These are phyloP conservation scores for Chrysotoxum bicinctum DNA, from an alignment of 2,888 invertebrate species.

Conservation along the genomic window DNA sequence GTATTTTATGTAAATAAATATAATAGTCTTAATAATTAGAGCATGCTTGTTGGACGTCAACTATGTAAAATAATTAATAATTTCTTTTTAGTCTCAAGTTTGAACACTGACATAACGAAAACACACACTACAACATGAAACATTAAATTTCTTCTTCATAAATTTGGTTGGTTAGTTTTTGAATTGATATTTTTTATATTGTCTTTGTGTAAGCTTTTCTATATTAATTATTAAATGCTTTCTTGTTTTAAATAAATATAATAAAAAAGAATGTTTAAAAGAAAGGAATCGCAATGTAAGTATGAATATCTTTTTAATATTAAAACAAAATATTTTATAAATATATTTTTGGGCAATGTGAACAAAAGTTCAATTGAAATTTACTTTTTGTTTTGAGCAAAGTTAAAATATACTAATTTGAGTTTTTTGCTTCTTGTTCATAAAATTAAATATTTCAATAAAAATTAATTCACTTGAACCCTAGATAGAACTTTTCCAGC, in stretches of 20 bases:
- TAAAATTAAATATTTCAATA: too few relatives aligned
- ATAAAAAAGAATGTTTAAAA: background rate
- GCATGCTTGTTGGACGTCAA: constrained; percentile 67
- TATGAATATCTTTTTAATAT: background rate
- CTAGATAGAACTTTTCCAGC: too few relatives aligned
- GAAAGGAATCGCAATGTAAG: background rate
- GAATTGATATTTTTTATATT: constrained; percentile 23
- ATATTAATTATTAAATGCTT: background rate
- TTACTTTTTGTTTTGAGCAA: too few relatives aligned
- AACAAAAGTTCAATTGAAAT: too few relatives aligned
- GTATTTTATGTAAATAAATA: constrained; percentile 54
- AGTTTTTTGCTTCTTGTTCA: too few relatives aligned
- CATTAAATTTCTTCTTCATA: constrained; percentile 36
- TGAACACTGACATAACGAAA: constrained; percentile 40
- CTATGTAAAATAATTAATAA: constrained; percentile 2
- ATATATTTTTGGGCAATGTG: too few relatives aligned
- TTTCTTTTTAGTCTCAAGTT: constrained; percentile 10
- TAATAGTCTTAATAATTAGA: constrained; percentile 54
- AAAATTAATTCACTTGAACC: too few relatives aligned
- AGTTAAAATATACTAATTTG: too few relatives aligned
- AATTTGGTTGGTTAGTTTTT: constrained; percentile 67
- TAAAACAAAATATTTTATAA: too few relatives aligned
- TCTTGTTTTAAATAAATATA: background rate
- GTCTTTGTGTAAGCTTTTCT: background rate
- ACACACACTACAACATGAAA: constrained; percentile 40